Evolutionary conservation across 2,113 vertebrate species (phyloP), one percentile per base, ranked within the genome.

Genomic region (Campylomormyrus tamandua): DNA sequence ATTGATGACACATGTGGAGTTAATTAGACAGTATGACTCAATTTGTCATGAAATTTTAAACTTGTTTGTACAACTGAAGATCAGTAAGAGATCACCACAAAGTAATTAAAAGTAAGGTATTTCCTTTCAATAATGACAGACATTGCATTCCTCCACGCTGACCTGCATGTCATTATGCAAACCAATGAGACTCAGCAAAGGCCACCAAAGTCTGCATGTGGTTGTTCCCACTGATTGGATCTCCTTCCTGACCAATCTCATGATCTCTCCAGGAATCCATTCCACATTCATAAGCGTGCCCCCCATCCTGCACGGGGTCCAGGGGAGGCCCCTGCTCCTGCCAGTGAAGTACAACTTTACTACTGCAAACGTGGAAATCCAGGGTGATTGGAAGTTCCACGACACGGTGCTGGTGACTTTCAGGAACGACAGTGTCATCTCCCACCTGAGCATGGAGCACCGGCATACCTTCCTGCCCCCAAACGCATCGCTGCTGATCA

Each of bases 381-480:
- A 96, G 92, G 95, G 95, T 17, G 92, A 91, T 19, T 96, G 96
- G 96, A 45, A 45, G 19, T 94, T 91, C 58, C 92, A 94, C 84
- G 91, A 91, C 24, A 92, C 74, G 31, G 93, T 88, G 0, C 85
- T 96, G 90, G 95, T 96, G 83, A 93, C 93, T 0, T 96, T 96
- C 48, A 92, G 89, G 77, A 93, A 95, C 70, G 17, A 70, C 0
- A 9, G 17, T 0, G 19, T 42, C 2, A 96, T 96, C 90, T 24
- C 7, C 0, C 52, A 94, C 89, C 93, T 94, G 93, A 89, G n/a
- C 84, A 90, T 92, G 83, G 90, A 92, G 45, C 89, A 42, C 62
- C 92, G 49, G 11, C 87, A 95, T 46, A 0, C 85, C 89, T 94
- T 96, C 83, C 91, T 3, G 24, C 89, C 89, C 3, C 94, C 94